Evolutionary conservation across 2,888 invertebrate species (phyloP), one percentile per base, ranked within the genome.

Genomic region (Cotesia congregata): DNA sequence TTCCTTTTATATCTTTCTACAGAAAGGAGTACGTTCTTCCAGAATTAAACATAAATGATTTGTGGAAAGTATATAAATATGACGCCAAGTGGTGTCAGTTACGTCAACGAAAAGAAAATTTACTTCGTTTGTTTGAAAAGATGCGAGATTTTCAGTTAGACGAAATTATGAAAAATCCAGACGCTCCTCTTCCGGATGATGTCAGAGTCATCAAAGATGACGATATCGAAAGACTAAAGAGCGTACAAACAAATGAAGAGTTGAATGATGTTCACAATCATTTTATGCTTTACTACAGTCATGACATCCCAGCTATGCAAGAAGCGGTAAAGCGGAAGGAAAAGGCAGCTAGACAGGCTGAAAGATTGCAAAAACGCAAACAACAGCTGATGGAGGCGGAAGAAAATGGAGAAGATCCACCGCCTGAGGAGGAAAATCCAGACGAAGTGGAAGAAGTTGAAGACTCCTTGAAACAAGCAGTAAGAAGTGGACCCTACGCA

Each of bases 1-100:
- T 99, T 64, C 99, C 99, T 0, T 99, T 99, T 89, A 99, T 99
- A 84, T 97, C 98, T 0, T 98, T 98, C 90, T 99, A 99, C 88
- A 93, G 99, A 39, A 99, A 99, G 89, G 99, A 99, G 89, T 98
- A 98, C 84, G 97, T 99, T 0, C 95, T 96, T 85, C 97, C 98
- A 0, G 98, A 98, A 85, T 90, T 99, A 30, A 96, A 94, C 82
- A 97, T 98, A 73, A 97, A 97, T 84, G 99, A 99, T 87, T 90
- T 99, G 41, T 99, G 99, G 99, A 97, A 96, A 88, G 95, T 99
- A n/a, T 99, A 97, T 90, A 95, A 96, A 86, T 97, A 93, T 88
- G 98, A 99, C 88, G 97, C 96, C 73, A 97, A 97, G 91, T 98
- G 97, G 96, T 97, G 97, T 86, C 97, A 97, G 88, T 90, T 99